Percentiles rank a stretch among this genome's conserved stretches.
Conservation (phyloP, 2,797 vertebrate species). For the Rhynchonycteris naso region DNA sequence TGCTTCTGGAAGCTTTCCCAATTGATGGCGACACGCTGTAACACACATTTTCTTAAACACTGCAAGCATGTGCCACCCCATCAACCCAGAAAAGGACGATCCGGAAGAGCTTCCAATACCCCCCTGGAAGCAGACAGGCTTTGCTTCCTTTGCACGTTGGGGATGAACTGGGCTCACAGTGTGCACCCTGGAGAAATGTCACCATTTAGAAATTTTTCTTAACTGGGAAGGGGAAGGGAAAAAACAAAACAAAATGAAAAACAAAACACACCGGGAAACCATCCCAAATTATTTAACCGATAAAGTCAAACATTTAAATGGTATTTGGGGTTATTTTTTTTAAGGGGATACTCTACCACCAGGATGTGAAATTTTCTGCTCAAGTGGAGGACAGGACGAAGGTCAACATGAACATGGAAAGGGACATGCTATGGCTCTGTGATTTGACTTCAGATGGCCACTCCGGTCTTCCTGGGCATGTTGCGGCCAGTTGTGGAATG, state of each 20-base stretch:
- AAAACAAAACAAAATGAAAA: background rate
- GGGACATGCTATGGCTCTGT: background rate
- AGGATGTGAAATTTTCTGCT: slow-evolving; percentile 68
- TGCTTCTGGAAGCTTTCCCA: slow-evolving; percentile 37
- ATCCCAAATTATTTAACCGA: slow-evolving; percentile 23
- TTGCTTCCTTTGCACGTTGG: slow-evolving; percentile 32
- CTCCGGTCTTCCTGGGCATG: slow-evolving; percentile 71
- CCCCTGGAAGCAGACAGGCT: slow-evolving; percentile 20
- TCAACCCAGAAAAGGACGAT: background rate
- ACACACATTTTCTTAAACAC: background rate
- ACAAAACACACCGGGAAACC: background rate
- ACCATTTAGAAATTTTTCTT: slow-evolving; percentile 26
- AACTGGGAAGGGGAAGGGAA: background rate
- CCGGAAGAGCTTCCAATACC: background rate
- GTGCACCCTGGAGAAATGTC: slow-evolving; percentile 36
- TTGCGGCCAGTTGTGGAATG: slow-evolving; percentile 70
- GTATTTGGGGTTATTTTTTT: slow-evolving; percentile 55
- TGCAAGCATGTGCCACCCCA: slow-evolving; percentile 2
- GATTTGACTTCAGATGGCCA: slow-evolving; percentile 57
- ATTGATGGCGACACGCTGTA: background rate
- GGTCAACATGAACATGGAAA: slow-evolving; percentile 59
- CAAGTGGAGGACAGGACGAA: slow-evolving; percentile 76
- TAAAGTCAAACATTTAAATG: slow-evolving; percentile 42
- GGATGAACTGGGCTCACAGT: slow-evolving; percentile 43
- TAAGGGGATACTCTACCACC: slow-evolving; percentile 65